A percentile compares a stretch with the other conserved stretches of the same genome.
Conservation (phyloP, 2,888 invertebrate genomes). For the Ornithoptera priamus region DNA sequence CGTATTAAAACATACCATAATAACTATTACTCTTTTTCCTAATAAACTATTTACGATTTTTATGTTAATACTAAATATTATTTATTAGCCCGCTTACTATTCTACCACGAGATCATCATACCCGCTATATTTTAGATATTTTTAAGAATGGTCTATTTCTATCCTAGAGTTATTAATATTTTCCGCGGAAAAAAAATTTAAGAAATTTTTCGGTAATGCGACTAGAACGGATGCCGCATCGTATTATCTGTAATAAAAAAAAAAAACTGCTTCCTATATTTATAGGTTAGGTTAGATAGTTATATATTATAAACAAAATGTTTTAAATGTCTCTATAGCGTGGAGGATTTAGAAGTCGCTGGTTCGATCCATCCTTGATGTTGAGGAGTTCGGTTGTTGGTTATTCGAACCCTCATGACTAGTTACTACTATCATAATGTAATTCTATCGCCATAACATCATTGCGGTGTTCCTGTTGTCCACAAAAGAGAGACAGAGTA, state of each 20-base stretch:
- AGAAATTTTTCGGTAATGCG: background rate
- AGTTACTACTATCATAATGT: too few species aligned
- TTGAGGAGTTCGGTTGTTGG: too few species aligned
- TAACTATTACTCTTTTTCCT: background rate
- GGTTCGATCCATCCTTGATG: too few species aligned
- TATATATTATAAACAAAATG: background rate
- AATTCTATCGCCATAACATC: too few species aligned
- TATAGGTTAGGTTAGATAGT: background rate
- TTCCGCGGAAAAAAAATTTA: background rate
- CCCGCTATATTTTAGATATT: background rate
- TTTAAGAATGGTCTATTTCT: background rate
- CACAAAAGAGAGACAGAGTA: too few species aligned
- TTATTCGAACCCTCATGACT: too few species aligned
- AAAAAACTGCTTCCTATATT: background rate
- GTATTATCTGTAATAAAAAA: background rate
- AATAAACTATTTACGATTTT: background rate
- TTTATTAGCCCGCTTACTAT: background rate
- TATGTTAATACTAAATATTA: background rate
- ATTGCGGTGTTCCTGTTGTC: too few species aligned
- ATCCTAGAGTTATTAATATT: background rate
- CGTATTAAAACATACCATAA: background rate
- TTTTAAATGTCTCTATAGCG: background rate
- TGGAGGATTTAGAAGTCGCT: too few species aligned
- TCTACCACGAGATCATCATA: background rate
- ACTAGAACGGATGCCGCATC: background rate